phyloP scores from a whole-genome alignment of 1,140 invertebrate species.

The Dreissena polymorpha region DNA sequence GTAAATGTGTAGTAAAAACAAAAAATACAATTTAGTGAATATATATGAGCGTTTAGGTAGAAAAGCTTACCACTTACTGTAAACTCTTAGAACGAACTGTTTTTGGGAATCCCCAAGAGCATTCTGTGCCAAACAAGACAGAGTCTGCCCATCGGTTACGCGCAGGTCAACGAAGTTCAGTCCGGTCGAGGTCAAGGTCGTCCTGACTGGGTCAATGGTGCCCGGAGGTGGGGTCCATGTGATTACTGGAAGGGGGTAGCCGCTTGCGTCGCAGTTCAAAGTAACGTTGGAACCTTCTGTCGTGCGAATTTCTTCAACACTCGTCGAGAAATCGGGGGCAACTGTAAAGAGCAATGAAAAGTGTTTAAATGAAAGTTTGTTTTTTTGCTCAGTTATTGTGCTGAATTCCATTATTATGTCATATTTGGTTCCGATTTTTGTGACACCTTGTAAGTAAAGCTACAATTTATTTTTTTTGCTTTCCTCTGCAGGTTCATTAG shows the following conservation, averaged over 20 bases:
- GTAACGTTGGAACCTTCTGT: constrained; percentile 47
- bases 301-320: constrained; percentile 25
- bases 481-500: too few relatives aligned
- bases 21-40: too few relatives aligned
- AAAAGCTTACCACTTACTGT: constrained; percentile 16
- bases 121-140: constrained; percentile 34
- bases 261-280: constrained; percentile 29
- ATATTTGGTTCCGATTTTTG: too few relatives aligned
- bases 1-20: too few relatives aligned
- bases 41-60: too few relatives aligned
- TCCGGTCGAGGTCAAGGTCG: neutral
- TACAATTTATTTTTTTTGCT: too few relatives aligned
- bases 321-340: constrained; percentile 14
- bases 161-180: constrained; percentile 8
- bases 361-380: neutral
- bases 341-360: neutral
- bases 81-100: constrained; percentile 35
- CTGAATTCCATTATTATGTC: too few relatives aligned
- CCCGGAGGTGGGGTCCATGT: constrained; percentile 31
- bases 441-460: too few relatives aligned
- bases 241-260: constrained; percentile 32
- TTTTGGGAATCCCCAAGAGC: constrained; percentile 38
- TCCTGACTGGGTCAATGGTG: neutral
- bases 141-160: neutral
- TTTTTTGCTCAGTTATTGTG: too few relatives aligned